Percentiles rank a stretch among this genome's conserved stretches.
Evolutionary conservation across 64 coral and sea anemone genomes (phyloP).

Genomic region (Dendronephthya gigantea): DNA sequence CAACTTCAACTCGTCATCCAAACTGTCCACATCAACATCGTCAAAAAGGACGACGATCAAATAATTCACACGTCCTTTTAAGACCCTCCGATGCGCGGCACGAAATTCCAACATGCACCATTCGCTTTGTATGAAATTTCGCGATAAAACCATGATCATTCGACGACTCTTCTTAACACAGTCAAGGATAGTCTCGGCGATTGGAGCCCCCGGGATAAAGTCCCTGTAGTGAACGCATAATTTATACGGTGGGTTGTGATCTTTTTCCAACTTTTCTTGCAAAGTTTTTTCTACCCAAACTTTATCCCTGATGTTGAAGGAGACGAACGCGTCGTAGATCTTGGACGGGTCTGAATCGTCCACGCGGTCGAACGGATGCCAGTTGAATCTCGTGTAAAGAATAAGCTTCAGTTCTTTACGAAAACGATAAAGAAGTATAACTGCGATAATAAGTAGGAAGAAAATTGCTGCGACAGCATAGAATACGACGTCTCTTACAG

Average conservation of each 20-base stretch:
- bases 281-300: slow-evolving; percentile 45
- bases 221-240: slow-evolving; percentile 50
- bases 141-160: slow-evolving; percentile 56
- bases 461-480: slow-evolving; percentile 16
- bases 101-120: slow-evolving; percentile 89
- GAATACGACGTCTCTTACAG: background rate
- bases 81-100: slow-evolving; percentile 63
- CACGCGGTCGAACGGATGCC: slow-evolving; percentile 66
- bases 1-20: slow-evolving; percentile 62
- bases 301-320: slow-evolving; percentile 48
- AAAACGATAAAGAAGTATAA: slow-evolving; percentile 20
- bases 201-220: slow-evolving; percentile 18
- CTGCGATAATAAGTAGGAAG: background rate
- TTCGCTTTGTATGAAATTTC: slow-evolving; percentile 57
- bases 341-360: slow-evolving; percentile 53
- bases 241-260: slow-evolving; percentile 52
- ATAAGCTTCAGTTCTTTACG: slow-evolving; percentile 57
- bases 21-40: slow-evolving; percentile 41
- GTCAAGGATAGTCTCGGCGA: slow-evolving; percentile 17
- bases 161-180: slow-evolving; percentile 26
- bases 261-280: slow-evolving; percentile 29
- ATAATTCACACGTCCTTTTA: slow-evolving; percentile 56
- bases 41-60: slow-evolving; percentile 61
- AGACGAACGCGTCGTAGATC: slow-evolving; percentile 66
- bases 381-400: slow-evolving; percentile 46